Percentiles rank a stretch among this genome's conserved stretches.
Evolutionary conservation across 2,797 vertebrate genomes (phyloP).

Genomic region (Clamator glandarius): DNA sequence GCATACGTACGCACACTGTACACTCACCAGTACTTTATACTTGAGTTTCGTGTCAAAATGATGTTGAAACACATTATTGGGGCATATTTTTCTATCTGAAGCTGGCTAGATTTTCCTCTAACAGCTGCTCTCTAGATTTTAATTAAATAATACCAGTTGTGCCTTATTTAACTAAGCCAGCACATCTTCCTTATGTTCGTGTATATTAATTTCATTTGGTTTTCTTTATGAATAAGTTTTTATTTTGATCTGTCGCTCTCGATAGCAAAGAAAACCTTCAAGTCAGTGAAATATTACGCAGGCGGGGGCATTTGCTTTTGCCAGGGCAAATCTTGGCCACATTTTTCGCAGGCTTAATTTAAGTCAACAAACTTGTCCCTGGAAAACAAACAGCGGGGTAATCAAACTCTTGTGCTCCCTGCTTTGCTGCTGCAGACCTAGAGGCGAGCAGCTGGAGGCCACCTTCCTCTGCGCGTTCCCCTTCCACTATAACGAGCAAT

Average conservation of each 20-base stretch:
- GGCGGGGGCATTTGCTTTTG: neutral
- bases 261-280: neutral
- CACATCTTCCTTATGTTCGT: conserved; percentile 61
- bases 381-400: neutral
- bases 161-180: conserved; percentile 71
- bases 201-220: neutral
- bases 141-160: conserved; percentile 74
- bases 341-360: neutral
- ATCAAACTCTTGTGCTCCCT: neutral
- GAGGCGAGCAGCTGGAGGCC: neutral
- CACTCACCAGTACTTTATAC: neutral
- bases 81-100: conserved; percentile 64
- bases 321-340: neutral
- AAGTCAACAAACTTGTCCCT: neutral
- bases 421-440: neutral
- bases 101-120: conserved; percentile 45
- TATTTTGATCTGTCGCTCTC: neutral
- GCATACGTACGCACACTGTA: neutral
- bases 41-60: conserved; percentile 20
- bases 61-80: conserved; percentile 29
- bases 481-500: neutral
- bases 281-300: neutral
- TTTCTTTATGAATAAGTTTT: conserved; percentile 18
- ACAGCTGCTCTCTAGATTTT: conserved; percentile 67
- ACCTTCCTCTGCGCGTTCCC: neutral